Percentiles rank a stretch among this genome's conserved stretches.
phyloP scores from a whole-genome alignment of 2,797 vertebrate genomes.

The Scyliorhinus canicula region DNA sequence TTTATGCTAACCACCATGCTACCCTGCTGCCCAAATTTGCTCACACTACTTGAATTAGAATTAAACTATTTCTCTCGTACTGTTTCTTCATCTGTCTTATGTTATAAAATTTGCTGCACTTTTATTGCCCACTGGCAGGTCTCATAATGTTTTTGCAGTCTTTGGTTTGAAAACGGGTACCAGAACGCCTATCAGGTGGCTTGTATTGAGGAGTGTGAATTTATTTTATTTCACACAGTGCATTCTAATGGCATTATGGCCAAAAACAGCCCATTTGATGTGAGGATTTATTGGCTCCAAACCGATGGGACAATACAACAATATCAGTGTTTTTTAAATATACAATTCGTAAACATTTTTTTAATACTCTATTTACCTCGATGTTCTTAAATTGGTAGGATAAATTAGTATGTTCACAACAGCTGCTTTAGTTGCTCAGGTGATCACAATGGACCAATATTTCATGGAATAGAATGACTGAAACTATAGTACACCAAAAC shows the following conservation, averaged over 20 bases:
- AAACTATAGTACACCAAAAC: background rate
- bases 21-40: too few relatives aligned
- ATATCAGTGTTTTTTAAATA: too few relatives aligned
- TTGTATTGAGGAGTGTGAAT: background rate
- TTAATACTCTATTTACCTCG: background rate
- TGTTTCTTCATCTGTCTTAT: background rate
- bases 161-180: background rate
- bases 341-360: background rate
- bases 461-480: background rate
- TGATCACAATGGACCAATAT: background rate
- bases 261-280: too few relatives aligned
- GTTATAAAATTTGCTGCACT: background rate
- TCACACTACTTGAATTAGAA: background rate
- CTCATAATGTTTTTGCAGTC: background rate
- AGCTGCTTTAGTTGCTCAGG: background rate
- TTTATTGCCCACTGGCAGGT: background rate
- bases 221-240: background rate
- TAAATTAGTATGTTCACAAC: background rate
- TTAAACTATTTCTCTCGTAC: background rate
- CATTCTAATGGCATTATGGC: too few relatives aligned
- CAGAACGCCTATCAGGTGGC: background rate
- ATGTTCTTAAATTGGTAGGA: background rate
- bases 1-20: too few relatives aligned
- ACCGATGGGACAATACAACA: too few relatives aligned
- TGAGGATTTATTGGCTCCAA: too few relatives aligned